Conservation (phyloP, 2,888 invertebrate species). For the Amphipoea oculea region DNA sequence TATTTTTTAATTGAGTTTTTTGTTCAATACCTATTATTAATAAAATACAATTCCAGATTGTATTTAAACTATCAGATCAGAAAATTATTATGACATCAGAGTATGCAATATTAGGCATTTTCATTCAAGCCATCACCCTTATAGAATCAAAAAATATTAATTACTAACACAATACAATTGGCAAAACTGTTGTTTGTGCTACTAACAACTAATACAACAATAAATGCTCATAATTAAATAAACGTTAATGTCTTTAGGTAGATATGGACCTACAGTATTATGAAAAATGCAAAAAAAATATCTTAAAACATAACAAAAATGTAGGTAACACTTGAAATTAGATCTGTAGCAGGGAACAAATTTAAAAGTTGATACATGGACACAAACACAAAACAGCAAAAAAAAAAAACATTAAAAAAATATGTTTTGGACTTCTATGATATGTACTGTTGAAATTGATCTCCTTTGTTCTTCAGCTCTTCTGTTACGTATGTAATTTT, state of each 20-base stretch:
- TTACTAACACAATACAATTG: slow-evolving; percentile 30
- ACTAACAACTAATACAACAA: slow-evolving; percentile 59
- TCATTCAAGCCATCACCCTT: slow-evolving; percentile 33
- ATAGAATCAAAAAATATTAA: slow-evolving; percentile 13
- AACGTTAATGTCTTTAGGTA: slow-evolving; percentile 46
- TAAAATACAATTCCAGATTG: slow-evolving; percentile 37
- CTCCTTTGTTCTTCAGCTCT: slow-evolving; percentile 37
- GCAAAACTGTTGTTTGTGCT: slow-evolving; percentile 20
- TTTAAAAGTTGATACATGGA: slow-evolving; percentile 15
- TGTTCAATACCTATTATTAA: slow-evolving; percentile 18
- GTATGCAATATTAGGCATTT: slow-evolving; percentile 42
- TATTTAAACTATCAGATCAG: slow-evolving; percentile 14
- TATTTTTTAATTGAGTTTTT: slow-evolving; percentile 25
- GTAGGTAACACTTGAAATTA: slow-evolving; percentile 36
- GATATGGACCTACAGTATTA: slow-evolving; percentile 21
- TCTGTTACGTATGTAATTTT: slow-evolving; percentile 29
- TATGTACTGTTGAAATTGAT: slow-evolving; percentile 60
- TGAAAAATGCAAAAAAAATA: slow-evolving; percentile 43
- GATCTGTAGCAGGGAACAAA: slow-evolving; percentile 4
- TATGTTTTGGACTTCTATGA: slow-evolving; percentile 41
- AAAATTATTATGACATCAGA: slow-evolving; percentile 58
- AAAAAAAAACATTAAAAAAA: slow-evolving; percentile 3
- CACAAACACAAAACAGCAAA: slow-evolving; percentile 20
- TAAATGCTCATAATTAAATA: slow-evolving; percentile 58
- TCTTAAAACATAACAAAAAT: slow-evolving; percentile 48